Evolutionary conservation across 2,113 vertebrate species (phyloP).

Genomic region (Hystrix cristata): DNA sequence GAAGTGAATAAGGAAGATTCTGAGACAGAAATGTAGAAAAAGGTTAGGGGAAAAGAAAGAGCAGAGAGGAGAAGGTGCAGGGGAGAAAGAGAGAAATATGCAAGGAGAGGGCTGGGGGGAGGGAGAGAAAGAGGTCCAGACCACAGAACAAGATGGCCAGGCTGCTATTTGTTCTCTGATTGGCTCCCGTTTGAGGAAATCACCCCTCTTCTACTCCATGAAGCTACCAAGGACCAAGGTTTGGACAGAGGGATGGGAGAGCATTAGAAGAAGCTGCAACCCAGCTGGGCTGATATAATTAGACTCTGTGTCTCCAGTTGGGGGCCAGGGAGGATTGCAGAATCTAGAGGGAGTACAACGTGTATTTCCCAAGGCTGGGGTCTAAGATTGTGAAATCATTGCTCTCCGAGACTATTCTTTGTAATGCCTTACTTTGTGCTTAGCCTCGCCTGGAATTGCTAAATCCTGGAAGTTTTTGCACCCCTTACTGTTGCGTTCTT

Average conservation of each 20-base stretch:
- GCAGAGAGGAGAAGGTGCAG: rapidly evolving
- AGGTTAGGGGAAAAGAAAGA: background rate
- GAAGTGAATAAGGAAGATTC: background rate
- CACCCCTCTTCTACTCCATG: background rate
- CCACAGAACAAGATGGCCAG: background rate
- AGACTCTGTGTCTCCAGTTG: background rate
- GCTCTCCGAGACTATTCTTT: background rate
- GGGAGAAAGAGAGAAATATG: no score
- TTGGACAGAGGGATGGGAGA: background rate
- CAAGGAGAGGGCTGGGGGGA: background rate
- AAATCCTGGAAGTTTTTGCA: background rate
- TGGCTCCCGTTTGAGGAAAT: background rate
- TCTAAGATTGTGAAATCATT: background rate
- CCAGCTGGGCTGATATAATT: background rate
- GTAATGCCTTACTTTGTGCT: background rate
- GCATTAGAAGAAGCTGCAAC: background rate
- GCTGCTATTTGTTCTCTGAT: background rate
- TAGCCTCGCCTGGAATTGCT: background rate
- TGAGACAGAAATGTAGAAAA: background rate
- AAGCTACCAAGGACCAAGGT: background rate
- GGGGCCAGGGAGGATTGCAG: background rate
- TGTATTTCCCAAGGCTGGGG: background rate
- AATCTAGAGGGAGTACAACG: background rate
- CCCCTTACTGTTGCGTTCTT: background rate
- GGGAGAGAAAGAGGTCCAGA: background rate